These are phyloP conservation scores for Corythaixoides concolor DNA, from an alignment of 2,113 vertebrate species.

Conservation along the genomic window DNA sequence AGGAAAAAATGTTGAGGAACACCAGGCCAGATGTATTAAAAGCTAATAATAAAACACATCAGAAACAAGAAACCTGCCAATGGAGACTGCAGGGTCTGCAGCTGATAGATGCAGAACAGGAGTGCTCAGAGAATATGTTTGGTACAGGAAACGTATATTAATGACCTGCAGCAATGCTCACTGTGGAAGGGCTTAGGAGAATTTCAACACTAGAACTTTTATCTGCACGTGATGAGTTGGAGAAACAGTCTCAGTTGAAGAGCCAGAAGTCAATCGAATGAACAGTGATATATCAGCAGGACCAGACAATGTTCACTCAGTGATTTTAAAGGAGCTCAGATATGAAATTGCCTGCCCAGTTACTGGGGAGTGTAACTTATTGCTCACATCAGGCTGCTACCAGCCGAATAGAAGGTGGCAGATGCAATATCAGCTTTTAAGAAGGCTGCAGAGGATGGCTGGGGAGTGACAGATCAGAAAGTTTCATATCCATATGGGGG, in stretches of 20 bases:
- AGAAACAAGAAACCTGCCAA: not conserved
- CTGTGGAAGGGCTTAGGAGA: not conserved
- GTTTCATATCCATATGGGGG: not conserved
- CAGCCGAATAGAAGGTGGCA: not conserved
- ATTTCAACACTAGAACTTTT: not conserved
- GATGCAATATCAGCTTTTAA: not conserved
- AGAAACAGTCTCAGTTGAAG: not conserved
- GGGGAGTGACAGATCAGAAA: not conserved
- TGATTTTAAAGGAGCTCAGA: not conserved
- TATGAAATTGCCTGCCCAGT: not conserved
- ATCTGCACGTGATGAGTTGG: not conserved
- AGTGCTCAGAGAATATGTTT: not conserved
- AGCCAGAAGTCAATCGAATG: not conserved
- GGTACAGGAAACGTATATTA: not conserved
- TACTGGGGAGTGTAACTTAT: not conserved
- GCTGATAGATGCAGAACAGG: not conserved
- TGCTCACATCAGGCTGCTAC: not conserved
- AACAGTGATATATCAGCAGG: not conserved
- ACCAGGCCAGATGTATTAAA: not conserved
- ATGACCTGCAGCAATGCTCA: not conserved
- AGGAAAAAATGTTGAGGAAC: not conserved
- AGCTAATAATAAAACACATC: not conserved
- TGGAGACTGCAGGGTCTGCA: not conserved
- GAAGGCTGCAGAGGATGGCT: not conserved
- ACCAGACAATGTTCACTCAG: not conserved